These are phyloP conservation scores for Dasyornis broadbenti DNA, from an alignment of 2,113 vertebrate genomes.

Conservation along the genomic window DNA sequence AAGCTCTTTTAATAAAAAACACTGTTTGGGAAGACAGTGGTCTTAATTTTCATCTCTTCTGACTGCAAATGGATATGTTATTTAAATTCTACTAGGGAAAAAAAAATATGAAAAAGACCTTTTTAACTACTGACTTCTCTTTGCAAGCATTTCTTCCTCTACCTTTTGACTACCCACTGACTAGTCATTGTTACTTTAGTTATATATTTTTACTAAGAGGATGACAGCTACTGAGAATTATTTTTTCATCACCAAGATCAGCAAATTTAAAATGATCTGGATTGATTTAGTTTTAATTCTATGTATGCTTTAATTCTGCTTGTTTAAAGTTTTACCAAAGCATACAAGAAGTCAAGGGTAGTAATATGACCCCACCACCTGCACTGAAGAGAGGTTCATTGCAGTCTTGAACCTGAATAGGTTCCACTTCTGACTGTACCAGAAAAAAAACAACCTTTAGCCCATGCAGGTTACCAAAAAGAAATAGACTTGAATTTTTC, in stretches of 20 bases:
- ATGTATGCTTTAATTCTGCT: not conserved
- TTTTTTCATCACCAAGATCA: not conserved
- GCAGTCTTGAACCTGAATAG: not conserved
- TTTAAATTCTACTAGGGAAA: not conserved
- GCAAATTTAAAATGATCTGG: not conserved
- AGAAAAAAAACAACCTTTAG: not conserved
- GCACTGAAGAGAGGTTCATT: not conserved
- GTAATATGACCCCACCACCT: not conserved
- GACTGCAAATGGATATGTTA: not conserved
- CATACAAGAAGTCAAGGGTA: not conserved
- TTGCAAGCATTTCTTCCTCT: not conserved
- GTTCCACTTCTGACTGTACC: not conserved
- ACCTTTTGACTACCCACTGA: not conserved
- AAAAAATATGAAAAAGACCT: not conserved
- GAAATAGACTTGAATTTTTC: not conserved
- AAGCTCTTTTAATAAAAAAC: not conserved
- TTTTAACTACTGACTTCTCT: not conserved
- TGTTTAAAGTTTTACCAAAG: not conserved
- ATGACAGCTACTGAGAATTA: not conserved
- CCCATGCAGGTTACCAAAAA: not conserved
- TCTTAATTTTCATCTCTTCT: not conserved
- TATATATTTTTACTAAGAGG: not conserved
- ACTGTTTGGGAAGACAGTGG: not conserved
- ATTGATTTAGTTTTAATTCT: not conserved
- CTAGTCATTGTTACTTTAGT: not conserved